phyloP scores from a whole-genome alignment of 2,797 vertebrate genomes.

The Anisognathus igniventris region DNA sequence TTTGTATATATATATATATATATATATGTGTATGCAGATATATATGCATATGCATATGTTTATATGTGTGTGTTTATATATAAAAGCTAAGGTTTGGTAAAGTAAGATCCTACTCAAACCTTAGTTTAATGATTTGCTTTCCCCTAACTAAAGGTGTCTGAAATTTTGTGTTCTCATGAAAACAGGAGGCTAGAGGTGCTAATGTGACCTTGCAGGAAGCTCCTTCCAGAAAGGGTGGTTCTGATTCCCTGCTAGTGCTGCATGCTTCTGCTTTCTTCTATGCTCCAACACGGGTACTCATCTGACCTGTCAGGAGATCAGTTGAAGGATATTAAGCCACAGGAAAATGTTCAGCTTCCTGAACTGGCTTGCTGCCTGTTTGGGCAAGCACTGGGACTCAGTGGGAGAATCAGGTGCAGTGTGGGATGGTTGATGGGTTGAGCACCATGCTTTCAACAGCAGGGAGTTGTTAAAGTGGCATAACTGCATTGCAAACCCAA shows the following conservation, averaged over 20 bases:
- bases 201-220: not conserved
- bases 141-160: not conserved
- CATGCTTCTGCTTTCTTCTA: not conserved
- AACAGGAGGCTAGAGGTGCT: not conserved
- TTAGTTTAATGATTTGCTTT: not conserved
- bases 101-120: not conserved
- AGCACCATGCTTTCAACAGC: accelerated
- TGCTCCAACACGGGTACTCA: not conserved
- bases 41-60: accelerated
- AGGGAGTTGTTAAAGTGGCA: not conserved
- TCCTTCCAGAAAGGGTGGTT: not conserved
- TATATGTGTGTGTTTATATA: accelerated
- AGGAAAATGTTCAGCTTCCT: not conserved
- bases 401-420: not conserved
- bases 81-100: not conserved
- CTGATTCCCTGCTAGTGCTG: not conserved
- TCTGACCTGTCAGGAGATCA: not conserved
- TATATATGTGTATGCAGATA: accelerated
- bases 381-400: not conserved
- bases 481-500: not conserved
- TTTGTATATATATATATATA: not conserved
- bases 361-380: not conserved
- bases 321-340: not conserved
- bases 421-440: not conserved
- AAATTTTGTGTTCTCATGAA: not conserved